phyloP scores from a whole-genome alignment of 2,888 invertebrate genomes.

The Chrysolina americana region DNA sequence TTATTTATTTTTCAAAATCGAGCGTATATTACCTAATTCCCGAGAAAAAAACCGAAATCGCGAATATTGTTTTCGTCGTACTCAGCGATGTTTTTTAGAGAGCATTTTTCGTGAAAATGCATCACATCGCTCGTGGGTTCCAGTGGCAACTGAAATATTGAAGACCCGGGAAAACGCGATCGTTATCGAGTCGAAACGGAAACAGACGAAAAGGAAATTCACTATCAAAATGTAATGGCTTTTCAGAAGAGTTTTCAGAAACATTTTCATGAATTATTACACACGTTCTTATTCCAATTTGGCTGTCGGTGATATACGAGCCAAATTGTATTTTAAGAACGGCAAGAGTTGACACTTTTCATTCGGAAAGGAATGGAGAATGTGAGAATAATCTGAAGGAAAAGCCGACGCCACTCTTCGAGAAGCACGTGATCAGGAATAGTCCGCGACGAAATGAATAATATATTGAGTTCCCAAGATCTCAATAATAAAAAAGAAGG shows the following conservation, averaged over 20 bases:
- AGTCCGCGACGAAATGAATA: slow-evolving; percentile 1
- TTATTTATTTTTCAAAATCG: background rate
- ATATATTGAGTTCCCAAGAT: slow-evolving; percentile 22
- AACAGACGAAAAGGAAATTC: slow-evolving; percentile 48
- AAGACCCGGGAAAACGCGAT: slow-evolving; percentile 51
- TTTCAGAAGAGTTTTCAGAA: slow-evolving; percentile 49
- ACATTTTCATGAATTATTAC: slow-evolving; percentile 51
- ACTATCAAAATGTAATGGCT: slow-evolving; percentile 51
- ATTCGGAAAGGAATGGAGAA: slow-evolving; percentile 12
- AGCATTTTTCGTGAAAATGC: slow-evolving; percentile 34
- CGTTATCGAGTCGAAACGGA: slow-evolving; percentile 43
- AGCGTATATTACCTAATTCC: background rate
- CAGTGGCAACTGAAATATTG: slow-evolving; percentile 49
- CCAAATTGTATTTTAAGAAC: slow-evolving; percentile 40
- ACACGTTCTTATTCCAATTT: slow-evolving; percentile 50
- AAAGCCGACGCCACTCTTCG: slow-evolving; percentile 9
- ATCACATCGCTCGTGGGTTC: slow-evolving; percentile 36
- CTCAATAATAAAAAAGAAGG: slow-evolving; percentile 14
- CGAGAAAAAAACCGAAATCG: slow-evolving; percentile 2
- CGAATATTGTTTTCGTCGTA: slow-evolving; percentile 18
- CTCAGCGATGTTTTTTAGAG: slow-evolving; percentile 43
- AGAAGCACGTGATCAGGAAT: slow-evolving; percentile 23
- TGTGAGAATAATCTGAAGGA: slow-evolving; percentile 26
- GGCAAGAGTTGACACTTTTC: slow-evolving; percentile 31
- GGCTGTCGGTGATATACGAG: slow-evolving; percentile 40